phyloP scores from a whole-genome alignment of 2,113 vertebrate species.

The Halcyon malimbica region DNA sequence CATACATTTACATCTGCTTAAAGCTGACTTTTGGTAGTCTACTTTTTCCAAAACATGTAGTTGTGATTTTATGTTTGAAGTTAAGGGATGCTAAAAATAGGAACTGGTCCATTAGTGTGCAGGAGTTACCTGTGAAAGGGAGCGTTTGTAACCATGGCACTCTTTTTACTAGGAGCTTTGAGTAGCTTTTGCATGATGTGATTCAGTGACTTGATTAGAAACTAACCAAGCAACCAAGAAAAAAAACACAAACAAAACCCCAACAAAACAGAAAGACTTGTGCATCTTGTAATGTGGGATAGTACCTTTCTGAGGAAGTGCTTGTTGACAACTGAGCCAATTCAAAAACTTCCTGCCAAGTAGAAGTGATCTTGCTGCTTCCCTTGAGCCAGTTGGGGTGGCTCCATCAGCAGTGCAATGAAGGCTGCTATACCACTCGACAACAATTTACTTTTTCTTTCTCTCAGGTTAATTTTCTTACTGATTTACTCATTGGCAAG shows the following conservation, averaged over 20 bases:
- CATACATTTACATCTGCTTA: not conserved
- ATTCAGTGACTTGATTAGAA: not conserved
- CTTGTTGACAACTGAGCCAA: not conserved
- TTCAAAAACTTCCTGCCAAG: not conserved
- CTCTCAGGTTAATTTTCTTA: not conserved
- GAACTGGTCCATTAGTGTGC: not conserved
- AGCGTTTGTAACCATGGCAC: not conserved
- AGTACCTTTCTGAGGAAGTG: not conserved
- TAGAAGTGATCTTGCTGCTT: not conserved
- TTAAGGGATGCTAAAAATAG: not conserved
- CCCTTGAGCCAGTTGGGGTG: not conserved
- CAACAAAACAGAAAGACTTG: not conserved
- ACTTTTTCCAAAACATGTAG: fast-evolving
- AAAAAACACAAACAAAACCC: not conserved
- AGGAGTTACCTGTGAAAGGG: not conserved
- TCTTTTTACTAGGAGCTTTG: not conserved
- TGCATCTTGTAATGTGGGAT: not conserved
- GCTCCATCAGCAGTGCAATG: not conserved
- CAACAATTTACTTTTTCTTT: not conserved
- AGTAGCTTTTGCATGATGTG: not conserved
- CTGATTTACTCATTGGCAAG: not conserved
- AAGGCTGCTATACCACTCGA: not conserved
- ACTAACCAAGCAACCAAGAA: not conserved
- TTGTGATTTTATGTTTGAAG: not conserved
- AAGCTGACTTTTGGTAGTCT: not conserved